phyloP scores from a whole-genome alignment of 92 coral and sea anemone species.

The Galaxea fascicularis region DNA sequence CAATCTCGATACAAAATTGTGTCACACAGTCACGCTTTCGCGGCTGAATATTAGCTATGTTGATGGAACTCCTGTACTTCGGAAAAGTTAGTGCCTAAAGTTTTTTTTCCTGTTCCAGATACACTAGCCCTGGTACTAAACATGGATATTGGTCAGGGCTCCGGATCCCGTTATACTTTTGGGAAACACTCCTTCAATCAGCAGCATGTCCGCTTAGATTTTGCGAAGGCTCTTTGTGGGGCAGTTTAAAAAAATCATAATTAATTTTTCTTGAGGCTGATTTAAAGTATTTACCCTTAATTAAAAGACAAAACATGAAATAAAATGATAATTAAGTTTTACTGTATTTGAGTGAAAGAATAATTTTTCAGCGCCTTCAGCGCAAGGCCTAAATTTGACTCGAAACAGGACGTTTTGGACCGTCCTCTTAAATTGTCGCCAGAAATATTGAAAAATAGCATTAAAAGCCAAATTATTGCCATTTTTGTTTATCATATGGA shows the following conservation, averaged over 20 bases:
- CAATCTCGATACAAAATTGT: too few relatives aligned
- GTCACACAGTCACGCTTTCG: too few relatives aligned
- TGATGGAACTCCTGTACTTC: too few relatives aligned
- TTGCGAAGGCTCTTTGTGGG: conserved; percentile 32
- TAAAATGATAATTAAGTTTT: conserved; percentile 30
- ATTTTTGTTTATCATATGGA: too few relatives aligned
- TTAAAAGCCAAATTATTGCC: conserved; percentile 39
- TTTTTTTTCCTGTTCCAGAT: too few relatives aligned
- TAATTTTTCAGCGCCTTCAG: too few relatives aligned
- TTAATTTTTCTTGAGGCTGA: conserved; percentile 15
- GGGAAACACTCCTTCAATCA: conserved; percentile 35
- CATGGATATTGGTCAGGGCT: conserved; percentile 35
- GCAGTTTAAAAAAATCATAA: conserved; percentile 27
- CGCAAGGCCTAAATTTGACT: conserved; percentile 56
- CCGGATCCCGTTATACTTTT: conserved; percentile 48
- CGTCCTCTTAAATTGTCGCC: conserved; percentile 48
- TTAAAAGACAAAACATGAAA: conserved; percentile 28
- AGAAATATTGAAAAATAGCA: conserved; percentile 33
- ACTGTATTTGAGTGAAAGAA: conserved; percentile 44
- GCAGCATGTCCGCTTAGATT: conserved; percentile 21
- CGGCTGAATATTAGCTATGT: too few relatives aligned
- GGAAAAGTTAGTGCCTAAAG: too few relatives aligned
- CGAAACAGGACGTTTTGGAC: conserved; percentile 53
- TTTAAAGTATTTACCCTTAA: conserved; percentile 34
- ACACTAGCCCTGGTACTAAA: conserved; percentile 9